Evolutionary conservation across 2,888 invertebrate species (phyloP).

Genomic region (Stenotaenia linearis): DNA sequence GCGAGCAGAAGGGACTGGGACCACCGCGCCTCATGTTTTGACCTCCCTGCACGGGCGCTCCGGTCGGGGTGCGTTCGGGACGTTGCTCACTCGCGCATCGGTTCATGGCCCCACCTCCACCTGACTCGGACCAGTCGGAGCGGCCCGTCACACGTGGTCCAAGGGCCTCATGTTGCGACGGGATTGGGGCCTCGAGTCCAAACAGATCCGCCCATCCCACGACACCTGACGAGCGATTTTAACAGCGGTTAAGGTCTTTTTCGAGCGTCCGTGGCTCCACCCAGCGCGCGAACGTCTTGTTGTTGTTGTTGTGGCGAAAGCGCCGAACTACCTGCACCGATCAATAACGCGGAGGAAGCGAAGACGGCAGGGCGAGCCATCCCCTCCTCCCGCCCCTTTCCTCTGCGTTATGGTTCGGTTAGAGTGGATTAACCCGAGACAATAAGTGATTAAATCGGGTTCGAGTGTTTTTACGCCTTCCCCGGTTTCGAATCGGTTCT

Average conservation of each 20-base stretch:
- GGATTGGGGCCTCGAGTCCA: background rate
- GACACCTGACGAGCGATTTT: background rate
- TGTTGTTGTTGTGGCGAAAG: background rate
- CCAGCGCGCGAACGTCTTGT: background rate
- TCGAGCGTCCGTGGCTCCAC: background rate
- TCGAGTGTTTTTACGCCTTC: background rate
- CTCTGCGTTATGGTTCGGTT: background rate
- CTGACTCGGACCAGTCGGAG: background rate
- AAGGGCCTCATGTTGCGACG: background rate
- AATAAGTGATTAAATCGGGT: background rate
- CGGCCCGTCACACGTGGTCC: background rate
- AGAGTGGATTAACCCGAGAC: background rate
- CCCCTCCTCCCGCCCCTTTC: background rate
- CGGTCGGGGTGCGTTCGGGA: background rate
- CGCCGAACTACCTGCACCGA: background rate
- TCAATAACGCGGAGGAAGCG: background rate
- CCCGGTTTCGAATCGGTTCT: too few species aligned
- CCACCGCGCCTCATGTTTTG: background rate
- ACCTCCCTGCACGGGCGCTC: background rate
- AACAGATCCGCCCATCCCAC: background rate
- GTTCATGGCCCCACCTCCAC: background rate
- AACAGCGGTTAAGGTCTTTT: background rate
- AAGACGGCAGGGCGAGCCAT: background rate
- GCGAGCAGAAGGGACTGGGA: conserved; percentile 7
- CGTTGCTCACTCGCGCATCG: too few species aligned